A percentile compares a stretch with the other conserved stretches of the same genome.
Evolutionary conservation across 2,797 vertebrate genomes (phyloP).

Genomic region (Artibeus jamaicensis): DNA sequence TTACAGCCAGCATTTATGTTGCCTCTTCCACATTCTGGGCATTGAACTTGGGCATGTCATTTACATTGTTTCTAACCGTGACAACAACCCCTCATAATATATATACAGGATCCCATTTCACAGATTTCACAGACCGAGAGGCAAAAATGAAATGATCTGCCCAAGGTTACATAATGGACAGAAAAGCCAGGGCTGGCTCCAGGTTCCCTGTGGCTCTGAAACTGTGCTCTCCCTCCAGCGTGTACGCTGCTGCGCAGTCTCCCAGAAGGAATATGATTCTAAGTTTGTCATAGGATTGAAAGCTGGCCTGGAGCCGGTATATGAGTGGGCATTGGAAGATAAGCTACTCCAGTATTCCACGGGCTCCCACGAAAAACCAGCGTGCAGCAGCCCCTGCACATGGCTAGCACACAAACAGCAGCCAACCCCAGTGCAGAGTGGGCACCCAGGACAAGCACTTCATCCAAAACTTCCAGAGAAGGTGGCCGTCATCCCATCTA

Average conservation of each 20-base stretch:
- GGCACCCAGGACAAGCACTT: not conserved
- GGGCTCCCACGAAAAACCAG: not conserved
- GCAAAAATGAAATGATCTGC: constrained; percentile 27
- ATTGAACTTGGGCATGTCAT: not conserved
- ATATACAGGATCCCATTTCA: not conserved
- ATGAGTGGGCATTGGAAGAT: not conserved
- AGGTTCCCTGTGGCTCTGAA: constrained; percentile 20
- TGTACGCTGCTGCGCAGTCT: not conserved
- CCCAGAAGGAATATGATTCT: not conserved
- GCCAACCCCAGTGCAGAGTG: not conserved
- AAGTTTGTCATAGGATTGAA: constrained; percentile 36
- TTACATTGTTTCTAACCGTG: constrained; percentile 13
- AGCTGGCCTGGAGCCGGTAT: not conserved
- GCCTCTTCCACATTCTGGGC: not conserved
- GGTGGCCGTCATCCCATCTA: not conserved
- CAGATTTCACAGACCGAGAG: not conserved
- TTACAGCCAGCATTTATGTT: constrained; percentile 8
- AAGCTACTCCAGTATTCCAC: not conserved
- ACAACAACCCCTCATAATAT: not conserved
- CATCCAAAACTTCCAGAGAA: not conserved
- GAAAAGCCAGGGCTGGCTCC: not conserved
- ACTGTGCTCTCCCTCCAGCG: not conserved
- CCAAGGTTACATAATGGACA: not conserved
- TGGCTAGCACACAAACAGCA: not conserved
- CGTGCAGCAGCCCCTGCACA: not conserved